Evolutionary conservation across 2,888 invertebrate genomes (phyloP).

Genomic region (Nebria salina): DNA sequence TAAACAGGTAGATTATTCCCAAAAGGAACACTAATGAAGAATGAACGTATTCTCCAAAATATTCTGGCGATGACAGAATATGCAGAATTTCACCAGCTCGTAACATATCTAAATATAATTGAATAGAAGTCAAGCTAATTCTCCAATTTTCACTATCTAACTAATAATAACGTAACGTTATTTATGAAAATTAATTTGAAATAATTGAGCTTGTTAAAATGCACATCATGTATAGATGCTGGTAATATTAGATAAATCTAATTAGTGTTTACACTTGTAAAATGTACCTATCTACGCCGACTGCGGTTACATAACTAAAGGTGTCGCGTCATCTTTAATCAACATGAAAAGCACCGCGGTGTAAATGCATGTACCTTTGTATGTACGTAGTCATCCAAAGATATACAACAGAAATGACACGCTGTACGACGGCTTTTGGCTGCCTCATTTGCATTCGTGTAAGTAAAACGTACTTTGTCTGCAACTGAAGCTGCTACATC

Average conservation of each 20-base stretch:
- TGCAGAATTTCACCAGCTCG: background rate
- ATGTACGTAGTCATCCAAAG: background rate
- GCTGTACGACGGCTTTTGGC: background rate
- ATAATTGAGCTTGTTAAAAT: slow-evolving; percentile 1
- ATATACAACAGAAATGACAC: background rate
- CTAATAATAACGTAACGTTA: background rate
- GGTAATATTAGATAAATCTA: slow-evolving; percentile 11
- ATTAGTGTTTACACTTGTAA: slow-evolving; percentile 21
- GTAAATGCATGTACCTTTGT: slow-evolving; percentile 3
- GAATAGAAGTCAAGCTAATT: background rate
- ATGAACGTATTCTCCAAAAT: no score
- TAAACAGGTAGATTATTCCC: no score
- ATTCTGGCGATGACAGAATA: background rate
- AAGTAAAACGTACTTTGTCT: slow-evolving; percentile 8
- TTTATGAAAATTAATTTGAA: slow-evolving; percentile 1
- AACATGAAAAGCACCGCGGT: background rate
- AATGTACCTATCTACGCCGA: background rate
- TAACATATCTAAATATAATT: background rate
- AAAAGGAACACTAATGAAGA: no score
- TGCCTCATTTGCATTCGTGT: slow-evolving; percentile 11
- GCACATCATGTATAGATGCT: background rate
- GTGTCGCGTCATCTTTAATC: slow-evolving; percentile 15
- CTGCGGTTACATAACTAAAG: background rate
- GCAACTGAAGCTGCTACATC: background rate
- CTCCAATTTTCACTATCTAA: background rate